A percentile compares a stretch with the other conserved stretches of the same genome.
phyloP scores from a whole-genome alignment of 2,113 vertebrate genomes.

The Xiphophorus maculatus region DNA sequence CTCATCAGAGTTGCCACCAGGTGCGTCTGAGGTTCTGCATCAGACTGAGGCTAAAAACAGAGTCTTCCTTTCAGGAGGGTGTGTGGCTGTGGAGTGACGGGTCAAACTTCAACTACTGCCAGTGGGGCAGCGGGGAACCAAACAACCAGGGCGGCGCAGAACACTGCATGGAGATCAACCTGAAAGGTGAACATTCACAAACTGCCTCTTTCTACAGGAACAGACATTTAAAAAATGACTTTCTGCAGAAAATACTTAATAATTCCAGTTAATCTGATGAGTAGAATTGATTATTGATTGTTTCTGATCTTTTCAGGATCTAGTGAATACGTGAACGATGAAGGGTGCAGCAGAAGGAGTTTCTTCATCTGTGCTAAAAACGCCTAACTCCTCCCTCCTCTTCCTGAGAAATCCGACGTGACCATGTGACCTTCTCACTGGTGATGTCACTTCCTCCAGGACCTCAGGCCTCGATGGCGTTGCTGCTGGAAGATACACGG shows the following conservation, averaged over 20 bases:
- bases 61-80: background rate
- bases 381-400: background rate
- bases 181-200: background rate
- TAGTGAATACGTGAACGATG: background rate
- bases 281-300: too few relatives aligned
- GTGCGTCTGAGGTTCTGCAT: too few relatives aligned
- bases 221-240: too few relatives aligned
- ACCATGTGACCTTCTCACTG: background rate
- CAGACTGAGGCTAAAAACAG: too few relatives aligned
- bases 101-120: background rate
- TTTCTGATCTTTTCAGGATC: background rate
- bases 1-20: too few relatives aligned
- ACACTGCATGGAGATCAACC: slow-evolving; percentile 6
- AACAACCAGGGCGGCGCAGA: background rate
- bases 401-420: too few relatives aligned
- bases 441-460: slow-evolving; percentile 13
- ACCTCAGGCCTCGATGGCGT: slow-evolving; percentile 11
- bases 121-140: background rate
- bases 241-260: too few relatives aligned
- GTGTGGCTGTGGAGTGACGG: slow-evolving; percentile 1
- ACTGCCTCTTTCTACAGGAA: too few relatives aligned
- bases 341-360: fast-evolving
- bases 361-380: background rate
- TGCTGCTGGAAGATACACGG: background rate
- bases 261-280: too few relatives aligned